Conservation (phyloP, 2,797 vertebrate species). For the Clamator glandarius region DNA sequence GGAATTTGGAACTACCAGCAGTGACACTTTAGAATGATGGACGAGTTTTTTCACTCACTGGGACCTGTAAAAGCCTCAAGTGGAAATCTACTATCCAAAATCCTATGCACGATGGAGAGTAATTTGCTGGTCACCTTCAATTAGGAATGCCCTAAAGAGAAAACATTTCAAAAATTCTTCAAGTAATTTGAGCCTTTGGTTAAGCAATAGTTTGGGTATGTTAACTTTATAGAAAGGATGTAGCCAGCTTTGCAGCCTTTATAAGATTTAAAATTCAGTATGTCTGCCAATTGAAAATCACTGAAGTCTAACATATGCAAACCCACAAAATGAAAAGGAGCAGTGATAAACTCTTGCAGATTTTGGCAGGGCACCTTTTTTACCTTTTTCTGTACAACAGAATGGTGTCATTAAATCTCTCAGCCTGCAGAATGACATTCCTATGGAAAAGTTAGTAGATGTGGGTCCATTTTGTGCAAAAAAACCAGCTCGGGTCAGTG, state of each 20-base stretch:
- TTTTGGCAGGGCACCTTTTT: neutral
- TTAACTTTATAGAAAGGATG: neutral
- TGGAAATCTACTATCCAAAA: slow-evolving; percentile 9
- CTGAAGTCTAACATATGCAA: neutral
- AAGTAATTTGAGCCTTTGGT: neutral
- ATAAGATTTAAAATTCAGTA: neutral
- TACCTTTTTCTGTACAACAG: neutral
- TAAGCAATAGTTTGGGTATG: neutral
- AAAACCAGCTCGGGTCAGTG: neutral
- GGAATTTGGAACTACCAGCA: neutral
- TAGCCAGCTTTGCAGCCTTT: neutral
- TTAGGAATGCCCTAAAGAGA: neutral
- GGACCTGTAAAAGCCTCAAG: neutral
- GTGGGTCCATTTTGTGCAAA: neutral
- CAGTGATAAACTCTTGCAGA: neutral
- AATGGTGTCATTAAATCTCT: neutral
- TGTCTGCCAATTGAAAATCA: neutral
- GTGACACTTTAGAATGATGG: neutral
- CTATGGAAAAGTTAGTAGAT: neutral
- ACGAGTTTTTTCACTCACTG: neutral
- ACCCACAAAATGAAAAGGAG: neutral
- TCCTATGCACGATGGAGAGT: neutral
- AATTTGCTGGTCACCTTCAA: slow-evolving; percentile 7
- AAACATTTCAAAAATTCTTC: neutral
- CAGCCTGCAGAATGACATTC: neutral